Percentiles rank a stretch among this genome's conserved stretches.
phyloP scores from a whole-genome alignment of 2,888 invertebrate species.

The Pollenia angustigena region DNA sequence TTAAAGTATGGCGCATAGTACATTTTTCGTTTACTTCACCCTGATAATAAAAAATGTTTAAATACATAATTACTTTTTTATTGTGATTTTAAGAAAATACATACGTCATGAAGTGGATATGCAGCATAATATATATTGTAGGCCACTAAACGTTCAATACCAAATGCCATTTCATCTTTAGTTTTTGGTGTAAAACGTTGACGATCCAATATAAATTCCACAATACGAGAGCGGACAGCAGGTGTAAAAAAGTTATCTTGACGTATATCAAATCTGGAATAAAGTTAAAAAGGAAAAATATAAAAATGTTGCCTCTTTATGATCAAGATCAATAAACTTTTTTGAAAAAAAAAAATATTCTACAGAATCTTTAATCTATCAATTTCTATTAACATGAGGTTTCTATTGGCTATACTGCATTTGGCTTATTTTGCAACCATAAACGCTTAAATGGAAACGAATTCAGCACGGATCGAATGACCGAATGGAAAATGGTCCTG shows the following conservation, averaged over 20 bases:
- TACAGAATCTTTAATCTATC: no score
- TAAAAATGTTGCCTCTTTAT: no score
- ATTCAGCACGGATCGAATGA: no score
- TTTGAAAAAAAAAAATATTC: no score
- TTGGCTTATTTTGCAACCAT: no score
- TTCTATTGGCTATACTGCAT: no score
- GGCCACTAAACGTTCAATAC: constrained; percentile 90
- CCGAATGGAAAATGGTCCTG: no score
- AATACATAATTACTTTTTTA: neutral
- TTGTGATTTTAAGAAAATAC: constrained; percentile 77
- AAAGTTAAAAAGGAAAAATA: neutral
- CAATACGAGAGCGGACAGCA: constrained; percentile 93
- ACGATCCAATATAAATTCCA: constrained; percentile 95
- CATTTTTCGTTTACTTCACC: constrained; percentile 89
- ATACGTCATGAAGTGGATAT: constrained; percentile 95
- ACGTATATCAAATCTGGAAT: constrained; percentile 91
- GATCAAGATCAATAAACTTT: no score
- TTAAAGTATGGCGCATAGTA: constrained; percentile 90
- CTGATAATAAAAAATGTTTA: constrained; percentile 84
- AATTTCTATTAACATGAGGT: no score
- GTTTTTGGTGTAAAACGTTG: constrained; percentile 90
- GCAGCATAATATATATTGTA: constrained; percentile 91
- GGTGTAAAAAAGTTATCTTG: constrained; percentile 94
- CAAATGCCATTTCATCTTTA: constrained; percentile 91
- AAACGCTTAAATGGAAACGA: no score